Evolutionary conservation across 1,140 invertebrate genomes (phyloP), one percentile per base, ranked within the genome.

Genomic region (Cyclargus thomasi): DNA sequence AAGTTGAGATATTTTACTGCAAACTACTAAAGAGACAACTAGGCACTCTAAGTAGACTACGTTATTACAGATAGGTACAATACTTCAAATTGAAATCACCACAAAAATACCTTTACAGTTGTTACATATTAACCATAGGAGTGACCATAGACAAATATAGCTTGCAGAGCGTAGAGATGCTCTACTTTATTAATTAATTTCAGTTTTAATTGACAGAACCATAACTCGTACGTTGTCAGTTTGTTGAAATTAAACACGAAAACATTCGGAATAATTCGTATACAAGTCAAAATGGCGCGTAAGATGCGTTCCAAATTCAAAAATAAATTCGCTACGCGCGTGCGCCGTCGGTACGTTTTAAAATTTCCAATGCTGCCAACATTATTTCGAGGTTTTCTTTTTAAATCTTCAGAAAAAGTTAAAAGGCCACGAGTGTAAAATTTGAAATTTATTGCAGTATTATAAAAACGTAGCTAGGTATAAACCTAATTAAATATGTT

Each of bases 231-330:
- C 18, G 63, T 67, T 65, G 67, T 65, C 39, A 68, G 63, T 66
- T 68, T 59, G 10, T 20, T 59, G 55, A 59, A 59, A 59, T 59
- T 21, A 59, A 59, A 59, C 55, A 59, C 18, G 77, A 82, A 86
- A 86, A 83, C 79, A 74, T 68, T 72, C 78, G 71, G 77, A 81
- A 85, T 80, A 80, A 79, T 80, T 75, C 77, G 82, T 73, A 79
- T 78, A 78, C 80, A 80, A 81, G 80, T 82, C 78, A 81, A 85
- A 89, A 88, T 84, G 84, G 84, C 82, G 81, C 78, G 78, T 81
- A 79, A 85, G 82, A 84, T 83, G 85, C 86, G 85, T 89, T 87
- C 86, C 79, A 89, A 89, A 85, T 89, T 86, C 86, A 88, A 89
- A 89, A 89, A 89, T 89, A 89, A 85, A 86, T 88, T 85, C 75